Percentiles rank a stretch among this genome's conserved stretches.
Conservation (phyloP, 1,140 invertebrate genomes). For the Zaprionus lachaisei region DNA sequence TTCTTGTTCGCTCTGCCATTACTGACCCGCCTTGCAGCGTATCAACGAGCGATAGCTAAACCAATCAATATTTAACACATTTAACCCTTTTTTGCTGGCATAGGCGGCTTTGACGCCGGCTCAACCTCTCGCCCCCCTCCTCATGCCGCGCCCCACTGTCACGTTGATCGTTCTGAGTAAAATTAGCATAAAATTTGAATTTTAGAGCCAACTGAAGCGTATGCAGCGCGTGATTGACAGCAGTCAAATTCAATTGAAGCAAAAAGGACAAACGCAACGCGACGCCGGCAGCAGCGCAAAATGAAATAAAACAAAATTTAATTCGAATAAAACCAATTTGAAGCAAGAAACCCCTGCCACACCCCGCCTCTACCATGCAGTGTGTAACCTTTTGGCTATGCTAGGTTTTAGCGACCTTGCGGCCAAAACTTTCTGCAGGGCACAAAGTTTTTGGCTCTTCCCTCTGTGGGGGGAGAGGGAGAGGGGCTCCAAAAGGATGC, state of each 20-base stretch:
- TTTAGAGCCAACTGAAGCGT: constrained; percentile 80
- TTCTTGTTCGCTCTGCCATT: constrained; percentile 4
- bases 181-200: constrained; percentile 84
- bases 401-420: constrained; percentile 67
- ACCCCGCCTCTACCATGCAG: background rate
- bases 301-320: constrained; percentile 82
- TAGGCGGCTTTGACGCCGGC: constrained; percentile 46
- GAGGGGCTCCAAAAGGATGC: constrained; percentile 55
- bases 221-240: constrained; percentile 82
- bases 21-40: constrained; percentile 34
- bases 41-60: constrained; percentile 50
- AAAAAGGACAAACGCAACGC: constrained; percentile 51
- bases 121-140: constrained; percentile 1
- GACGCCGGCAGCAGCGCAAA: constrained; percentile 30
- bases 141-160: constrained; percentile 30
- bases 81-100: constrained; percentile 62
- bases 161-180: constrained; percentile 76
- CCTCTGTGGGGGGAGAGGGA: background rate
- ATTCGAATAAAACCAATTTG: constrained; percentile 82
- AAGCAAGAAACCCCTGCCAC: constrained; percentile 1
- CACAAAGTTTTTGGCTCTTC: constrained; percentile 51
- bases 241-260: constrained; percentile 82
- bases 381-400: constrained; percentile 53
- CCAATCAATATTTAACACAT: constrained; percentile 81
- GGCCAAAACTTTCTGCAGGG: constrained; percentile 64